Percentiles rank a stretch among this genome's conserved stretches.
Conservation (phyloP, 2,888 invertebrate genomes). For the Hyposoter didymator region DNA sequence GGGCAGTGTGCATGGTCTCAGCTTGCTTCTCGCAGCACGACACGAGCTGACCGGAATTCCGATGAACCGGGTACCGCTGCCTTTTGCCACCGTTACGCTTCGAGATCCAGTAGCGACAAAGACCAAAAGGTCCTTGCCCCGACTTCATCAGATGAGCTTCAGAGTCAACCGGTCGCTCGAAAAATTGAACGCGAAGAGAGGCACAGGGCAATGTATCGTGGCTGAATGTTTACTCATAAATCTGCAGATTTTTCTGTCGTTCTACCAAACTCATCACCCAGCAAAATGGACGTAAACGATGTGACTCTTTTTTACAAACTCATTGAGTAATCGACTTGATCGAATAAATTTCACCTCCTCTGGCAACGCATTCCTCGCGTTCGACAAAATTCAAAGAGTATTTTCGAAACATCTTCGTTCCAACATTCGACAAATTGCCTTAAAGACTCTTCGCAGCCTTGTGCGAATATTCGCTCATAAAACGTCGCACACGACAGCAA, state of each 20-base stretch:
- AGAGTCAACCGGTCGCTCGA: slow-evolving; percentile 8
- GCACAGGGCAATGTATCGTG: not conserved
- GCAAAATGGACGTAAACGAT: not conserved
- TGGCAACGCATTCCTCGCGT: not conserved
- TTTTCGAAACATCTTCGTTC: not conserved
- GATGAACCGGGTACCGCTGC: slow-evolving; percentile 75
- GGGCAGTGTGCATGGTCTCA: slow-evolving; percentile 71
- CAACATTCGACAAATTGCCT: not conserved
- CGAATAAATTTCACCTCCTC: not conserved
- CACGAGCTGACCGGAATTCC: slow-evolving; percentile 79
- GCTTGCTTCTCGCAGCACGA: slow-evolving; percentile 76
- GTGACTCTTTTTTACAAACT: not conserved
- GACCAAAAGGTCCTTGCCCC: slow-evolving; percentile 40
- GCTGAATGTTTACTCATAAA: not conserved
- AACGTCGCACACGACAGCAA: slow-evolving; percentile 17
- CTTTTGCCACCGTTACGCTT: slow-evolving; percentile 43
- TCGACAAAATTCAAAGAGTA: not conserved
- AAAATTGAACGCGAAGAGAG: slow-evolving; percentile 17
- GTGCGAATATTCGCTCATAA: slow-evolving; percentile 30
- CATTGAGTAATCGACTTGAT: not conserved
- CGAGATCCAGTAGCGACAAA: slow-evolving; percentile 64
- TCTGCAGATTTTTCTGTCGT: not conserved
- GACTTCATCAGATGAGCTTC: slow-evolving; percentile 43
- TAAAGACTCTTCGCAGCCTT: not conserved
- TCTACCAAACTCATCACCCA: not conserved